Base-by-base conservation (phyloP, 2,888 invertebrate species). In the Volucella zonaria region DNA sequence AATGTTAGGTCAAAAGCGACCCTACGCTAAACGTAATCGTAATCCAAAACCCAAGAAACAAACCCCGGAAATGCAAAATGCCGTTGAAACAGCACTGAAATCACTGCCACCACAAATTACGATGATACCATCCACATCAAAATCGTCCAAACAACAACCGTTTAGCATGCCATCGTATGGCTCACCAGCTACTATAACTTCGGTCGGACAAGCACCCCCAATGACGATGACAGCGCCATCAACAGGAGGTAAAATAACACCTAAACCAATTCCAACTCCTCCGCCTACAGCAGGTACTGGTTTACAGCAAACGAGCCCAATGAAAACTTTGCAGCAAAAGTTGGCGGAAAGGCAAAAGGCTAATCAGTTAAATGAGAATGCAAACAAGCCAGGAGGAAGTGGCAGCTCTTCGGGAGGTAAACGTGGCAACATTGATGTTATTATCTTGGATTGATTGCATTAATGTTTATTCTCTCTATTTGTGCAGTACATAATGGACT, bases 241-340 rank as follows among this genome's bases (percentile, higher is more conserved):
- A 8, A 40, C 74, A 1, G 67, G 73, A 15, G 76, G 82, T 9
- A 76, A 75, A 49, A 68, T 68, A 42, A 74, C 79, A 42, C 81
- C 79, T 4, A 79, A 82, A 40, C 23, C 79, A n/a, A 79, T 78
- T 18, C 64, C 81, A 4, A 77, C 74, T 45, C 40, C 59, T 3
- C 67, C 54, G 18, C 73, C 74, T 38, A 51, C 86, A 8, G 54
- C 70, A 49, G 68, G 76, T 8, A 56, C 62, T 0, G 54, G 62
- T 1, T 18, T 77, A 4, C 70, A 86, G 86, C 93, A 93, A 89
- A 91, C 92, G 1, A 94, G 93, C 87, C 93, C 94, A 0, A 93
- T 93, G 0, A 95, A 95, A 91, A 95, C 95, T 0, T 89, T 95
- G 75, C 95, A 95, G 88, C 95, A 95, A 89, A 95, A 95, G 89